Base-by-base conservation (phyloP, 2,113 vertebrate species). In the Leptobrachium leishanense region DNA sequence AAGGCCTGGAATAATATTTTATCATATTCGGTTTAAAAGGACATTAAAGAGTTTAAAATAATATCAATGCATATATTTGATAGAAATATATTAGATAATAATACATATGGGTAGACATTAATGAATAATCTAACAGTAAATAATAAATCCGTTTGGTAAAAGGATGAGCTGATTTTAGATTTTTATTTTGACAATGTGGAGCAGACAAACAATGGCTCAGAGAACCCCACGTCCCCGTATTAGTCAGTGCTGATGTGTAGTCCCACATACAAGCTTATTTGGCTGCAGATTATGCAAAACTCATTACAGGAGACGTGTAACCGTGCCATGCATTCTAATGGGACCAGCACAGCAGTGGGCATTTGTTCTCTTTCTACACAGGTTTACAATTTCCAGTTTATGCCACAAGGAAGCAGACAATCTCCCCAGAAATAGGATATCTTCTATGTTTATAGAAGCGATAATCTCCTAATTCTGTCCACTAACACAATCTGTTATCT, bases 261-360 rank as follows among this genome's bases (percentile, higher is more conserved):
- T 77, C 80, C 82, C 75, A 75, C 71, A 76, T 81, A 85, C 77
- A 82, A 85, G 83, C 78, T 89, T 81, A 87, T 86, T 89, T 84
- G 41, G 39, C 71, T 75, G 57, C 76, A 69, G 78, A 86, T 87
- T 87, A 89, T 84, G 75, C 63, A 88, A 85, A 72, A 88, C 79
- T 81, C 76, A 87, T 87, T 89, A 88, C 85, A 69, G 59, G 71
- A 89, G 81, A 75, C 82, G 81, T 53, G 71, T 74, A 82, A 86
- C 82, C 68, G 85, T 0, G 10, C 75, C 20, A 86, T 43, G 66
- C 76, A 83, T 81, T 85, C 81, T 5, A 83, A 89, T 84, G 46
- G 12, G 83, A 82, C 41, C 68, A 0, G 89, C 83, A 84, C 50
- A 88, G 83, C 43, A 81, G 55, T 73, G 75, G 79, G 59, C 39